A percentile compares a stretch with the other conserved stretches of the same genome.
Conservation (phyloP, 2,113 vertebrate genomes). For the Channa maculata region DNA sequence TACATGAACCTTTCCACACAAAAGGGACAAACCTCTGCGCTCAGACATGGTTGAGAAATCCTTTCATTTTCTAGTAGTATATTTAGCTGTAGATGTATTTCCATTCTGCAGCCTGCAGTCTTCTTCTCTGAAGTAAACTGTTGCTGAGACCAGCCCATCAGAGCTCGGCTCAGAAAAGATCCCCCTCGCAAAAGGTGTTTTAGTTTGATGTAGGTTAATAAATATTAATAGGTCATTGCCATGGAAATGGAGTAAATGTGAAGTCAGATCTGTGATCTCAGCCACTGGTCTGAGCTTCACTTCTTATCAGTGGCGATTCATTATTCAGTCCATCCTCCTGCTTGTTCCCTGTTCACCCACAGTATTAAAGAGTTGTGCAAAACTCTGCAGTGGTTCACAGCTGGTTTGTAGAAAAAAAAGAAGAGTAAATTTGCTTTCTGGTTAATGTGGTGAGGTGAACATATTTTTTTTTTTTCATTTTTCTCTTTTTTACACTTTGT, state of each 20-base stretch:
- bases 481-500: too few relatives aligned
- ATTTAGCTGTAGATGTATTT: constrained; percentile 2
- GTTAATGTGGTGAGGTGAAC: too few relatives aligned
- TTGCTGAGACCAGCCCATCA: constrained; percentile 27
- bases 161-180: not conserved
- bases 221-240: constrained; percentile 28
- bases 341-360: not conserved
- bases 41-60: not conserved
- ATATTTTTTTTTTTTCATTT: too few relatives aligned
- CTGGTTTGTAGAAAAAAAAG: too few relatives aligned
- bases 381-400: constrained; percentile 22
- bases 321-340: constrained; percentile 32
- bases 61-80: not conserved
- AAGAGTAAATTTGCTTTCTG: too few relatives aligned
- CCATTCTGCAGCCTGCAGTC: not conserved
- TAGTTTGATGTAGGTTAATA: constrained; percentile 7
- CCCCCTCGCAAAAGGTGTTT: constrained; percentile 19
- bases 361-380: not conserved
- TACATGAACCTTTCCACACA: constrained; percentile 50
- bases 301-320: constrained; percentile 25
- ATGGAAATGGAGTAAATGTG: constrained; percentile 21
- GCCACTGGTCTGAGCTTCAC: constrained; percentile 10
- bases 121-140: not conserved
- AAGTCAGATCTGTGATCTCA: constrained; percentile 14
- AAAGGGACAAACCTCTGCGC: constrained; percentile 28